Conservation (phyloP, 2,888 invertebrate genomes). For the Agrotis ipsilon region DNA sequence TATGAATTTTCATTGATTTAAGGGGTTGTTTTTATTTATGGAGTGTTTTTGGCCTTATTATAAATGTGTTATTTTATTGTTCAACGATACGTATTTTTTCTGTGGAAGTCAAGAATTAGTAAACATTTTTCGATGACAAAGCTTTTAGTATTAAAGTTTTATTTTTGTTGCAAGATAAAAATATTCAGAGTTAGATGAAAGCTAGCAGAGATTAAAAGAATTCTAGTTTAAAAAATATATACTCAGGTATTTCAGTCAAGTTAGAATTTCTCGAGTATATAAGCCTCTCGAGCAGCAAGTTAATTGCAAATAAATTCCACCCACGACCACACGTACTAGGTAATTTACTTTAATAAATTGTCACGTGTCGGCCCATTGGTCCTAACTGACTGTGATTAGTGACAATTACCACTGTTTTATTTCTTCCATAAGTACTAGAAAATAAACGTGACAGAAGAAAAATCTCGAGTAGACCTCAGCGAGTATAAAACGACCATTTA, state of each 20-base stretch:
- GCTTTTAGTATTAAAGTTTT: no score
- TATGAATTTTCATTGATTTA: no score
- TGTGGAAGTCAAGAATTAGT: no score
- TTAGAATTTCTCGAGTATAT: neutral
- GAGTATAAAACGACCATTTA: no score
- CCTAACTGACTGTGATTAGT: neutral
- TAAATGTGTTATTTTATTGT: no score
- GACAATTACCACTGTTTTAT: conserved; percentile 7
- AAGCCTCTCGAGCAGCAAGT: neutral
- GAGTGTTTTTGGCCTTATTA: neutral
- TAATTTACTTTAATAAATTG: conserved; percentile 21
- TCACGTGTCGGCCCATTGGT: neutral
- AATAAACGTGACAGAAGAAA: neutral
- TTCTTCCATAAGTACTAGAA: neutral
- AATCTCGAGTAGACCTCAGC: no score
- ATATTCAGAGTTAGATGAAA: no score
- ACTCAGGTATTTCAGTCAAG: neutral
- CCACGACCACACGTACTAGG: conserved; percentile 3
- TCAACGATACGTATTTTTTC: no score
- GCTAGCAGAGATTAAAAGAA: no score
- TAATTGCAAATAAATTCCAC: conserved; percentile 23
- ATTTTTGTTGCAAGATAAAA: no score
- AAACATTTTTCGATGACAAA: no score
- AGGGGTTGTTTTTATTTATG: neutral
- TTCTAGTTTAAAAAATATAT: neutral